phyloP scores from a whole-genome alignment of 2,797 vertebrate genomes.

The Chiloscyllium punctatum region DNA sequence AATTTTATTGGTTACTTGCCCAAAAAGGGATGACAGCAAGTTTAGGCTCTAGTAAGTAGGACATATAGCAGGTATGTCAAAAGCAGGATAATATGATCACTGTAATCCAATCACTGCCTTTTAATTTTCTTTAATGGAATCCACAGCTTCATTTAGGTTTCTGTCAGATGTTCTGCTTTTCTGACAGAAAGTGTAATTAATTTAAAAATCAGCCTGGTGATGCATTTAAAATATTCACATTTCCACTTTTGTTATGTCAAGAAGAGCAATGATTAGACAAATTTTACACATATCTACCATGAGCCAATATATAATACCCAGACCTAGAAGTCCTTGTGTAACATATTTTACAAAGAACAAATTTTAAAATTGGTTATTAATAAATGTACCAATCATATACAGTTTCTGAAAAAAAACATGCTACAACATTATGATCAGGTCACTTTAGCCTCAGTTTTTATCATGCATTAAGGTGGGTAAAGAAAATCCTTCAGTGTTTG shows the following conservation, averaged over 20 bases:
- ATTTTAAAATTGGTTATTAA: background rate
- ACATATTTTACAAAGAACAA: background rate
- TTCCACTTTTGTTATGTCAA: conserved; percentile 8
- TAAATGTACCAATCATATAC: background rate
- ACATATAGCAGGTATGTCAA: background rate
- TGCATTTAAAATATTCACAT: conserved; percentile 33
- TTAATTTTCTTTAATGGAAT: conserved; percentile 29
- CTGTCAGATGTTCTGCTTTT: conserved; percentile 32
- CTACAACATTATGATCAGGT: background rate
- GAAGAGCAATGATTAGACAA: conserved; percentile 3
- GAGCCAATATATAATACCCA: background rate
- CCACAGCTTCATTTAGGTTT: conserved; percentile 25
- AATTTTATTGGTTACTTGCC: background rate
- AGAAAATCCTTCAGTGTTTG: background rate
- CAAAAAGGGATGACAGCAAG: background rate
- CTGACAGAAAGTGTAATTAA: conserved; percentile 30
- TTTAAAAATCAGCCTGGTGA: conserved; percentile 33
- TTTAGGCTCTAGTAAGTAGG: background rate
- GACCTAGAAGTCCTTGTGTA: background rate
- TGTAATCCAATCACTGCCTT: background rate
- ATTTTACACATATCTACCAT: background rate
- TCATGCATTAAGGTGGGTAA: background rate
- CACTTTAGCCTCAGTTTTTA: background rate
- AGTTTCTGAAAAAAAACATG: background rate
- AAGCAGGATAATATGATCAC: background rate